Percentiles rank a stretch among this genome's conserved stretches.
These are phyloP conservation scores for Coturnix japonica DNA, from an alignment of 2,113 vertebrate species.

Conservation along the genomic window DNA sequence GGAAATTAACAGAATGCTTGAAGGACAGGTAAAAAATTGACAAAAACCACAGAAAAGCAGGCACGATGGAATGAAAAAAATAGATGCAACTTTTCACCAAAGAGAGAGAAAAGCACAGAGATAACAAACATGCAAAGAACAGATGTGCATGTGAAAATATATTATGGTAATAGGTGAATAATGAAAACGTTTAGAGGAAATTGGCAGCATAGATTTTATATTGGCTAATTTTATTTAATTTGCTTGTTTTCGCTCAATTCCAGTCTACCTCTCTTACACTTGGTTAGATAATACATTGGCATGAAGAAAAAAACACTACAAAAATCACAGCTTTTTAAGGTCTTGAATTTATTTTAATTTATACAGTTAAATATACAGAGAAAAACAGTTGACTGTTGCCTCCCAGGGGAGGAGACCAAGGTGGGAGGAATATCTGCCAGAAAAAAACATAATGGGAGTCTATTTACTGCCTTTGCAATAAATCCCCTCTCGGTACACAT, in stretches of 20 bases:
- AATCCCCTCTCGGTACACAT: background rate
- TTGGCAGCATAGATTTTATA: background rate
- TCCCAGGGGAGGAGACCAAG: background rate
- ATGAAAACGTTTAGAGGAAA: background rate
- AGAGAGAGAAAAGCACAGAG: background rate
- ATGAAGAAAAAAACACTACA: background rate
- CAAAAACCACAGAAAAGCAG: constrained; percentile 38
- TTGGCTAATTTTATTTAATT: background rate
- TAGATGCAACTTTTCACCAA: background rate
- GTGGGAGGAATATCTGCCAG: background rate
- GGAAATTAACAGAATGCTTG: constrained; percentile 36
- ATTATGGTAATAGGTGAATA: background rate
- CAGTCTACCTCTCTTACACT: background rate
- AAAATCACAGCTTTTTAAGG: background rate
- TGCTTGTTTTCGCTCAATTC: background rate
- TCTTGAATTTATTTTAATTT: background rate
- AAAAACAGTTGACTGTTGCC: background rate
- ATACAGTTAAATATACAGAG: background rate
- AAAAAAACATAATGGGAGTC: background rate
- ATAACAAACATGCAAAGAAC: background rate
- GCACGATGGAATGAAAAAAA: background rate
- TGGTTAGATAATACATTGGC: background rate
- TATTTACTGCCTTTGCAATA: background rate
- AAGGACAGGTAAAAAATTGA: constrained; percentile 56
- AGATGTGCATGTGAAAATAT: background rate